phyloP scores from a whole-genome alignment of 1,140 invertebrate genomes.

The Zaprionus lachaisei region DNA sequence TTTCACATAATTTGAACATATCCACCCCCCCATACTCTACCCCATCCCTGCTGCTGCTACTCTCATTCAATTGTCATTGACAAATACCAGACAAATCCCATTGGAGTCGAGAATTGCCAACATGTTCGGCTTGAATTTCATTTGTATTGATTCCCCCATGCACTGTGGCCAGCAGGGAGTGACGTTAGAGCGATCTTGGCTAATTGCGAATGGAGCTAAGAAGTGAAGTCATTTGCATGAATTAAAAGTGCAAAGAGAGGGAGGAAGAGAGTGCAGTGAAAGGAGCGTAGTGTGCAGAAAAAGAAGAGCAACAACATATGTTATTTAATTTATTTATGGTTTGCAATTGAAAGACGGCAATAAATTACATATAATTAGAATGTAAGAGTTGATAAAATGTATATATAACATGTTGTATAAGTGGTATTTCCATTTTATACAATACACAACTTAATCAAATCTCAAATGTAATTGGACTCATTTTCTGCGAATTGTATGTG shows the following conservation, averaged over 20 bases:
- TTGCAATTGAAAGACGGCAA: too few species aligned
- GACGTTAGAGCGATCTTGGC: not conserved
- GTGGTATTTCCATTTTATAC: too few species aligned
- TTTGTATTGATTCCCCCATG: slow-evolving; percentile 10
- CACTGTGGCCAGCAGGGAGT: not conserved
- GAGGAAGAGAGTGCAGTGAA: too few species aligned
- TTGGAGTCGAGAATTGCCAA: slow-evolving; percentile 28
- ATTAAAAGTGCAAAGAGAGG: not conserved
- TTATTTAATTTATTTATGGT: too few species aligned
- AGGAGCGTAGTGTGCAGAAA: too few species aligned
- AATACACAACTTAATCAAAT: too few species aligned
- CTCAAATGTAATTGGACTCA: too few species aligned
- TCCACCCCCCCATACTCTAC: not conserved
- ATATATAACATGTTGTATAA: too few species aligned
- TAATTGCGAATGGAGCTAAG: slow-evolving; percentile 10
- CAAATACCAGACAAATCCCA: slow-evolving; percentile 26
- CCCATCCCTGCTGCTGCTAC: not conserved
- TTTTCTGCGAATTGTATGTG: too few species aligned
- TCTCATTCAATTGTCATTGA: slow-evolving; percentile 35
- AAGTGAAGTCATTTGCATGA: not conserved
- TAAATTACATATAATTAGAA: too few species aligned
- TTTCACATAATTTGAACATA: slow-evolving; percentile 8
- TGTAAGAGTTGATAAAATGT: too few species aligned
- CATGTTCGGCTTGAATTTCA: slow-evolving; percentile 27
- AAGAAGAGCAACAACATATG: too few species aligned